phyloP scores from a whole-genome alignment of 2,888 invertebrate genomes.

The Deroplatys truncata region DNA sequence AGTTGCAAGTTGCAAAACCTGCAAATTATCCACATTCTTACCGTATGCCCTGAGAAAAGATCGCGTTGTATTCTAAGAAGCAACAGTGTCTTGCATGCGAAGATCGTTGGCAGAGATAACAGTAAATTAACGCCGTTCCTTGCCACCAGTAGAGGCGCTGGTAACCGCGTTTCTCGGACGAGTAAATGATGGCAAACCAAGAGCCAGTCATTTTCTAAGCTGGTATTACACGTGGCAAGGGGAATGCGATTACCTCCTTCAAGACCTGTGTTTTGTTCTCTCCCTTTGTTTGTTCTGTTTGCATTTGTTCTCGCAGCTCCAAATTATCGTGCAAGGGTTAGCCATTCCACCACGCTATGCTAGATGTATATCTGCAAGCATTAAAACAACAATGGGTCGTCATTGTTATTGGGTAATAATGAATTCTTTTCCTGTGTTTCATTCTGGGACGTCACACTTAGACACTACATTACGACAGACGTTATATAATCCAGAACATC shows the following conservation, averaged over 20 bases:
- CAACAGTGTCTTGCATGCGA: background rate
- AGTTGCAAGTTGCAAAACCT: no score
- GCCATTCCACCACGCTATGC: background rate
- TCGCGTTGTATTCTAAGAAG: background rate
- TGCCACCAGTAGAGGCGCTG: background rate
- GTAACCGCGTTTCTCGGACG: background rate
- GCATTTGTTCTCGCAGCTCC: background rate
- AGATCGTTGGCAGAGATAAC: background rate
- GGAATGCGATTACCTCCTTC: background rate
- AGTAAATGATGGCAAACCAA: background rate
- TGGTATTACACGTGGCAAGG: background rate
- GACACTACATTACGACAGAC: background rate
- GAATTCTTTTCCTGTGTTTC: background rate
- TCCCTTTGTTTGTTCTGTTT: background rate
- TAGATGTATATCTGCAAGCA: background rate
- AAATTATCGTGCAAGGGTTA: background rate
- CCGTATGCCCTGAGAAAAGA: background rate
- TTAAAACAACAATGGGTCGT: background rate
- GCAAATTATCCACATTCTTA: background rate
- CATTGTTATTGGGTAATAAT: background rate
- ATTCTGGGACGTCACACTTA: background rate
- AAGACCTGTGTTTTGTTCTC: background rate
- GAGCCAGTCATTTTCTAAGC: background rate
- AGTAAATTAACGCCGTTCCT: background rate
- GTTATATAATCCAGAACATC: no score